A percentile compares a stretch with the other conserved stretches of the same genome.
These are phyloP conservation scores for Botrylloides violaceus DNA, from an alignment of 23 tunicate genomes.

Conservation along the genomic window DNA sequence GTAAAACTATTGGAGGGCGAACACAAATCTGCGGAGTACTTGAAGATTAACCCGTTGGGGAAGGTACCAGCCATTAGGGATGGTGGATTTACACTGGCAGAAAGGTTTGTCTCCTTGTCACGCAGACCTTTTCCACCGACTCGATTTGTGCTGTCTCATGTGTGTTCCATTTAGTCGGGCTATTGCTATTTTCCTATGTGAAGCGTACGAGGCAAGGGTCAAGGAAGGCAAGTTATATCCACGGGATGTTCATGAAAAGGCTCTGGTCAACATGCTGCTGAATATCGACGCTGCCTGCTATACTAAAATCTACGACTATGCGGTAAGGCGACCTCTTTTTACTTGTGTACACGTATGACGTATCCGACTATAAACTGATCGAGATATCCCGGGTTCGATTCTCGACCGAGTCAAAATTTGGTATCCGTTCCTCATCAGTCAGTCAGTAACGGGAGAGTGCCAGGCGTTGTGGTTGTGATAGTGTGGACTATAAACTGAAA, in stretches of 20 bases:
- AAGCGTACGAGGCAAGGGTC: background rate
- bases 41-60: constrained; percentile 26
- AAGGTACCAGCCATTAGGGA: constrained; percentile 22
- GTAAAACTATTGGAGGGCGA: constrained; percentile 25
- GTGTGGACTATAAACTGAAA: too few species aligned
- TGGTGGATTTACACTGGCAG: constrained; percentile 17
- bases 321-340: too few species aligned
- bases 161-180: constrained; percentile 17
- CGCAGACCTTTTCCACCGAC: background rate
- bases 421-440: too few species aligned
- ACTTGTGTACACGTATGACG: too few species aligned
- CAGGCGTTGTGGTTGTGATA: too few species aligned
- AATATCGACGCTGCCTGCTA: background rate
- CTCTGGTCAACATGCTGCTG: constrained; percentile 1
- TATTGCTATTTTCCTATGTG: constrained; percentile 15
- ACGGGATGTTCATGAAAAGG: background rate
- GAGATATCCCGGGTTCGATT: too few species aligned
- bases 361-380: too few species aligned
- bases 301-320: background rate
- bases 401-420: too few species aligned
- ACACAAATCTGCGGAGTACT: constrained; percentile 13
- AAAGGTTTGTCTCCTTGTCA: constrained; percentile 25
- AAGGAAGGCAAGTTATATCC: constrained; percentile 5
- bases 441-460: too few species aligned
- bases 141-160: background rate